Base-by-base conservation (phyloP, 2,113 vertebrate species). In the Zingel zingel region DNA sequence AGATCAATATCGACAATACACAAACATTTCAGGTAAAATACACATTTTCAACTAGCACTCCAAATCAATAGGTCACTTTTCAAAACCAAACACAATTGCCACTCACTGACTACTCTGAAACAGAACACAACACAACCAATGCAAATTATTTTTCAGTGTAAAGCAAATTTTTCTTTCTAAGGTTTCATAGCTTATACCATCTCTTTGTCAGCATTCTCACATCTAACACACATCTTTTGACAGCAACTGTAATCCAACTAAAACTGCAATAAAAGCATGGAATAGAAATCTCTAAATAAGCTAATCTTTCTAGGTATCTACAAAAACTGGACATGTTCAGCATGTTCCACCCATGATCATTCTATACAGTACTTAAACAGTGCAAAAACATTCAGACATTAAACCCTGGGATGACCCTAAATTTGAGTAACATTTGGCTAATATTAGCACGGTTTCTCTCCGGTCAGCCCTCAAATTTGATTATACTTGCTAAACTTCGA, bases 331-430 rank as follows among this genome's bases (percentile, higher is more conserved):
- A 81, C 77, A 74, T 48, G 30, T 79, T 77, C 30, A 77, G 54
- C 81, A 66, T 62, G 54, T 80, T 82, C 65, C 53, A 79, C 81
- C 84, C 76, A 19, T 18, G 21, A 67, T 73, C 68, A 11, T 48
- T 81, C 59, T 81, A n/a, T 92, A 94, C 91, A 93, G 90, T 93
- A 92, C 94, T 85, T 88, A 15, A 89, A 90, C 91, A 92, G 93
- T 93, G 91, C 91, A 95, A 90, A 83, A 88, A 88, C 81, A 79
- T 80, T 85, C 86, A 68, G 72, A 86, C 51, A 23, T 66, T 48
- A 61, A 33, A 72, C 48, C 73, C 14, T 11, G 12, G 65, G 74
- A 70, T 54, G 3, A 63, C 74, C 62, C 25, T 45, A 63, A 73
- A 76, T 68, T 53, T 66, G 53, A 45, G 23, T 12, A 86, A 84